Evolutionary conservation across 2,797 vertebrate genomes (phyloP).

Genomic region (Erethizon dorsatum): DNA sequence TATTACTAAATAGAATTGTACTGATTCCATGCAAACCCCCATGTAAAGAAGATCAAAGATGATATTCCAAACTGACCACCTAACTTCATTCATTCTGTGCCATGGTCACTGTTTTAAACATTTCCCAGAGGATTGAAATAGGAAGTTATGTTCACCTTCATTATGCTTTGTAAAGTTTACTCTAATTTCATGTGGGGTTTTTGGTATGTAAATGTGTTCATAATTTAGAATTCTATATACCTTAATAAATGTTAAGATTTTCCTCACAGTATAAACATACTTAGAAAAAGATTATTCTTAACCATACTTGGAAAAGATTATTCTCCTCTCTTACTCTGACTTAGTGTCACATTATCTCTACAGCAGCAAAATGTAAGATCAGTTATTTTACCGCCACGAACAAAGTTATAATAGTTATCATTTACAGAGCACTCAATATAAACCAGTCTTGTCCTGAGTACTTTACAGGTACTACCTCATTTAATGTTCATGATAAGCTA

Average conservation of each 20-base stretch:
- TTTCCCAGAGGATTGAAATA: background rate
- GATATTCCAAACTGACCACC: background rate
- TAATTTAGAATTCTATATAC: background rate
- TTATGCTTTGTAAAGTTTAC: background rate
- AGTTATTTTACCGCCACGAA: conserved; percentile 64
- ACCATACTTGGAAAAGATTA: conserved; percentile 31
- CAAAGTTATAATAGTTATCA: conserved; percentile 64
- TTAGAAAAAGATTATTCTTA: background rate
- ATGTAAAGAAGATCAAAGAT: background rate
- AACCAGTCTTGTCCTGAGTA: conserved; percentile 16
- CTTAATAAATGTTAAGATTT: conserved; percentile 40
- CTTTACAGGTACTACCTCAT: background rate
- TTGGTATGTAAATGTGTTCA: background rate
- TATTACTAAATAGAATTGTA: background rate
- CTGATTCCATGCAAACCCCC: background rate
- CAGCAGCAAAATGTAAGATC: conserved; percentile 27
- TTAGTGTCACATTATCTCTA: conserved; percentile 33
- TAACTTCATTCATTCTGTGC: background rate
- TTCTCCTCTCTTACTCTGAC: conserved; percentile 36
- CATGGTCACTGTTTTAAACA: background rate
- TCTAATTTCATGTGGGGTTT: background rate
- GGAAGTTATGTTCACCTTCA: background rate
- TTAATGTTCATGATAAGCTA: conserved; percentile 40
- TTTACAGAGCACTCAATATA: conserved; percentile 59
- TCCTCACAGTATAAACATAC: conserved; percentile 20